Evolutionary conservation across 2,797 vertebrate genomes (phyloP).

Genomic region (Scolopax rusticola): DNA sequence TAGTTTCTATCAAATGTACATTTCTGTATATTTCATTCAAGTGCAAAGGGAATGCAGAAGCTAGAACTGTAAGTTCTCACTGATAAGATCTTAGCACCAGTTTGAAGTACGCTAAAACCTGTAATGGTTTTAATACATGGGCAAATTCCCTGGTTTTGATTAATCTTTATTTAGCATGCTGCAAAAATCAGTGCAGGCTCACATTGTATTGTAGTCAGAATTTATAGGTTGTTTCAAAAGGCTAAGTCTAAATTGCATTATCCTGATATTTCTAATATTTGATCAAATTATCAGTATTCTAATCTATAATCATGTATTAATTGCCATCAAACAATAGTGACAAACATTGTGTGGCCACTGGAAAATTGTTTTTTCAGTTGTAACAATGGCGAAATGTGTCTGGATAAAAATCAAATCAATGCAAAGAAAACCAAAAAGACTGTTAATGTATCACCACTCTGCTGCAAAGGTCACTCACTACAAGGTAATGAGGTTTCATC

Average conservation of each 20-base stretch:
- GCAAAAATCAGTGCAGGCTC: background rate
- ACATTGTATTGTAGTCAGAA: background rate
- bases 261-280: background rate
- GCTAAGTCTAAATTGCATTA: background rate
- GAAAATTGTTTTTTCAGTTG: background rate
- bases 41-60: background rate
- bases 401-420: background rate
- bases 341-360: background rate
- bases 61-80: background rate
- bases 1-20: background rate
- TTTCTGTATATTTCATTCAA: background rate
- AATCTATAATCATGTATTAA: background rate
- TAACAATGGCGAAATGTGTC: background rate
- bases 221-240: background rate
- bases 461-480: background rate
- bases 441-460: background rate
- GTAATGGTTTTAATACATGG: background rate
- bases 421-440: background rate
- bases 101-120: background rate
- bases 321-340: background rate
- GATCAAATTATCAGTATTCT: background rate
- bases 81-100: background rate
- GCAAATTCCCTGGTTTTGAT: background rate
- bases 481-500: background rate
- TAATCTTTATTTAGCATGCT: background rate